Conservation (phyloP, 2,113 vertebrate species). For the Pseudois nayaur region DNA sequence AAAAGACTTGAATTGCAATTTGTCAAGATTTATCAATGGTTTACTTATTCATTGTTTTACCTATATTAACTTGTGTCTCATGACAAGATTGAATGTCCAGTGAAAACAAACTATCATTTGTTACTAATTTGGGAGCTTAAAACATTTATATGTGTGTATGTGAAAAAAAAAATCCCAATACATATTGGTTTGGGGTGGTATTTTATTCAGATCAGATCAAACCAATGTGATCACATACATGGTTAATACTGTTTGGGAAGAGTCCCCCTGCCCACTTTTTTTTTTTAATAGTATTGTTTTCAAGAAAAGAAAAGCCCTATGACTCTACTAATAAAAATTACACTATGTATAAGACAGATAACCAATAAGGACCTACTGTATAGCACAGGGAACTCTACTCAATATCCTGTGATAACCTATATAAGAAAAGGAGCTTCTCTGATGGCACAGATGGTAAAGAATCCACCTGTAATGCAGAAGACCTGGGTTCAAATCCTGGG, state of each 20-base stretch:
- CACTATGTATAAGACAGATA: background rate
- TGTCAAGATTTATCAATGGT: background rate
- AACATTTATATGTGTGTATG: background rate
- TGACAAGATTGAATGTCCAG: background rate
- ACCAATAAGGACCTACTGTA: background rate
- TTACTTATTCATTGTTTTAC: background rate
- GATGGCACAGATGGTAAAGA: background rate
- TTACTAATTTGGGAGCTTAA: background rate
- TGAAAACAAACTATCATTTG: background rate
- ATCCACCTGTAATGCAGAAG: background rate
- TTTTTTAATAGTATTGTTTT: background rate
- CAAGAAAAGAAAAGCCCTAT: background rate
- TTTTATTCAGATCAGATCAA: conserved; percentile 61
- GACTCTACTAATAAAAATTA: background rate
- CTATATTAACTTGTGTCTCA: background rate
- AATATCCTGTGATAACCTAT: background rate
- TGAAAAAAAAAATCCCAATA: background rate
- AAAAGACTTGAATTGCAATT: background rate
- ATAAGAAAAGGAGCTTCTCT: background rate
- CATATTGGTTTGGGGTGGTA: conserved; percentile 53
- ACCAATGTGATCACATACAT: conserved; percentile 58
- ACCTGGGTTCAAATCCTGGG: background rate
- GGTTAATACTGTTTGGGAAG: conserved; percentile 52
- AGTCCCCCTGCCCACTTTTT: background rate
- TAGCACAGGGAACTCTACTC: background rate